Evolutionary conservation across 1,140 invertebrate species (phyloP), one percentile per base, ranked within the genome.

Genomic region (Drosophila chauvacae): DNA sequence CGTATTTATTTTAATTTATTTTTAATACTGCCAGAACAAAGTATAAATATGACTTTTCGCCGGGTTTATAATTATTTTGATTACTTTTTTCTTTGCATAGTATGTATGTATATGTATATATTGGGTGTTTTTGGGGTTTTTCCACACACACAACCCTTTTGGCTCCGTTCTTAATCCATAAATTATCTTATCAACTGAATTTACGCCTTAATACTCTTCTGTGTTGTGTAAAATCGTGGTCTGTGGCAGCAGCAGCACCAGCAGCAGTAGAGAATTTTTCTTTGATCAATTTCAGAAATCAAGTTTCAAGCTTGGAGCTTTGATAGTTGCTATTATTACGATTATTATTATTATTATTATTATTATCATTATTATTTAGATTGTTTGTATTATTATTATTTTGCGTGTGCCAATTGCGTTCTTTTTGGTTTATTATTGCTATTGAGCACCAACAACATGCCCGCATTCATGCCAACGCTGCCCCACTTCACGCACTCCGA

Each of bases 401-500:
- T 56, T 16, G 53, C 35, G 4, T 56, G 53, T 23, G 53, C 53
- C 53, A 56, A 56, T 56, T 56, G 50, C n/a, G 50, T 51, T 51
- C 50, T 39, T 39, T 56, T 56, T n/a, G 33, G 33, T 55, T 3
- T 56, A 56, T 56, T 39, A 56, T 56, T 39, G 84, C 84, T 88
- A 80, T 94, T 94, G 83, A 93, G 94, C 66, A 95, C 93, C 61
- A 95, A 92, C 92, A 95, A 93, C 71, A 95, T 94, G 79, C 94
- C 94, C 91, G 95, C 94, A 90, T 95, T 95, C 93, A 95, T 94
- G 85, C 94, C 94, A 81, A 95, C 93, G 92, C 94, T 95, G 80
- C 95, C 94, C 94, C 94, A 95, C 91, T 95, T 95, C 66, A 95
- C 93, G 79, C 94, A 94, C 92, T 95, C 95, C 91, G 94, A 95